Conservation (phyloP, 2,113 vertebrate genomes). For the Gasterosteus nipponicus region DNA sequence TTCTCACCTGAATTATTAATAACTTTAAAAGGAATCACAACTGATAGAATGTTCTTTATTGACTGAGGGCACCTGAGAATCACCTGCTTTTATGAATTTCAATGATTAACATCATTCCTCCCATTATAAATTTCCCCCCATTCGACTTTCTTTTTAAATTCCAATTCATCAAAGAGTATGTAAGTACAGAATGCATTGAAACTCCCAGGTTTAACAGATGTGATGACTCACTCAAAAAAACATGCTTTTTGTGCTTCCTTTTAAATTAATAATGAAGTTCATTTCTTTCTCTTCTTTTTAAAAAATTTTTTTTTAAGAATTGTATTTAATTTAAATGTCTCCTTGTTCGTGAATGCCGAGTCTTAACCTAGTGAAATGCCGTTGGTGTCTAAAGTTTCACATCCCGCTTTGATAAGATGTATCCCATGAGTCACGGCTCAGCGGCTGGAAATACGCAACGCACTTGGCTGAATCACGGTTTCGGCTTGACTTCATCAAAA, state of each 20-base stretch:
- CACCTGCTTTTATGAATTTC: not conserved
- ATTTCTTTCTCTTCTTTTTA: not conserved
- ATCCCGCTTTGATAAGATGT: constrained; percentile 25
- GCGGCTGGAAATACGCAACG: constrained; percentile 43
- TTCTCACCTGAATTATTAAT: constrained; percentile 21
- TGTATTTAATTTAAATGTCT: constrained; percentile 72
- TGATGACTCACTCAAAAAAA: constrained; percentile 41
- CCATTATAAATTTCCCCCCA: constrained; percentile 33
- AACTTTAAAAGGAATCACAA: constrained; percentile 32
- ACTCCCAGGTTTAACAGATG: constrained; percentile 46
- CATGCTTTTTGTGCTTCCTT: constrained; percentile 52
- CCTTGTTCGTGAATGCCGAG: constrained; percentile 46
- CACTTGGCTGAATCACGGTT: not conserved
- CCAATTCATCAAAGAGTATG: constrained; percentile 31
- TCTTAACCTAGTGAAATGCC: constrained; percentile 31
- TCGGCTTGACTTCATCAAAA: not conserved
- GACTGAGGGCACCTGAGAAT: constrained; percentile 35
- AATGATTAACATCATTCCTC: not conserved
- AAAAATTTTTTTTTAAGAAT: constrained; percentile 28
- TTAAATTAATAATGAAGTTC: constrained; percentile 49
- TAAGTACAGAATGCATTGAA: constrained; percentile 54
- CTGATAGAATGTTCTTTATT: constrained; percentile 15
- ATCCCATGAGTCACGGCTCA: constrained; percentile 29
- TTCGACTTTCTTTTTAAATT: constrained; percentile 59
- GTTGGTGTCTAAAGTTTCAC: constrained; percentile 20